Evolutionary conservation across 2,113 vertebrate species (phyloP).

Genomic region (Nanger granti): DNA sequence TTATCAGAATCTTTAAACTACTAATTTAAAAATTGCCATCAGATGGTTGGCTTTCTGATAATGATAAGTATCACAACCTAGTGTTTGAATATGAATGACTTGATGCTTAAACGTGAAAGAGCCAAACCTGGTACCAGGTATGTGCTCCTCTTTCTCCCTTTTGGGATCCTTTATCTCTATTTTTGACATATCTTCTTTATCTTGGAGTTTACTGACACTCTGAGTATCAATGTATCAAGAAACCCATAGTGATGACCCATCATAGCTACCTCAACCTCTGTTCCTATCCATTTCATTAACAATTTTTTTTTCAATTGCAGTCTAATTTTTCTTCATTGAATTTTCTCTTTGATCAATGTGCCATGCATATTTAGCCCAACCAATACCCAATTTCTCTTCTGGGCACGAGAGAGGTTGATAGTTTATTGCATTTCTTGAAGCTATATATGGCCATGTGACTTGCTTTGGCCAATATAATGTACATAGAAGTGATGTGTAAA

Average conservation of each 20-base stretch:
- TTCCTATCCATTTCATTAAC: background rate
- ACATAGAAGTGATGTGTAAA: background rate
- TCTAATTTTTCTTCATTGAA: background rate
- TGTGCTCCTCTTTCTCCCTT: background rate
- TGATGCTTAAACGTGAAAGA: background rate
- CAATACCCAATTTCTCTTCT: background rate
- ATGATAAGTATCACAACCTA: no score
- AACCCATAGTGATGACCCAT: background rate
- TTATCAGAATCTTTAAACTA: background rate
- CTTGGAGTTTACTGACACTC: background rate
- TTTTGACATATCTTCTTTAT: background rate
- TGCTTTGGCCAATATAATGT: background rate
- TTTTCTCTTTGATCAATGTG: background rate
- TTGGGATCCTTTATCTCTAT: background rate
- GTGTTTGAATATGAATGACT: background rate
- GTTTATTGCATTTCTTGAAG: background rate
- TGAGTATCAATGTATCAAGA: background rate
- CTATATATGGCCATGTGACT: background rate
- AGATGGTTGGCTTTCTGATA: background rate
- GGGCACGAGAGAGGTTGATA: background rate
- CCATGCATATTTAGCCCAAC: accelerated
- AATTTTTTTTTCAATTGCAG: background rate
- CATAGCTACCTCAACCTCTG: background rate
- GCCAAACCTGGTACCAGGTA: background rate
- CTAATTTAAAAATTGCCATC: background rate